These are phyloP conservation scores for Teleogryllus occipitalis DNA, from an alignment of 1,140 invertebrate species.

Conservation along the genomic window DNA sequence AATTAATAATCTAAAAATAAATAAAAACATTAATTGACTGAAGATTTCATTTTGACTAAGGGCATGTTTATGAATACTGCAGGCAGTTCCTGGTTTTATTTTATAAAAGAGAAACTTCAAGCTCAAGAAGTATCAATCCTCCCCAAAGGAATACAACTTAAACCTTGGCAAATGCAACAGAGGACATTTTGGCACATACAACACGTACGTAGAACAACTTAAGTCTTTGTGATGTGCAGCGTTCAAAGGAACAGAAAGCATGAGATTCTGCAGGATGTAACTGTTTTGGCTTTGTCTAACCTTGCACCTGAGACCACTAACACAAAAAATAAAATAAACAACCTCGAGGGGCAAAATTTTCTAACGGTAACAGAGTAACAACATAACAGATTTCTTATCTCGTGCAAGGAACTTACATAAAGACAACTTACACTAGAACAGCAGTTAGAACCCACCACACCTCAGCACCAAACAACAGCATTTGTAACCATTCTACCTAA, in stretches of 20 bases:
- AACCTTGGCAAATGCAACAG: not conserved
- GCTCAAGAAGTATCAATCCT: not conserved
- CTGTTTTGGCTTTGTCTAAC: not conserved
- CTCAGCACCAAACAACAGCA: not conserved
- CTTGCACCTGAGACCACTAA: not conserved
- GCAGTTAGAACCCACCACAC: not conserved
- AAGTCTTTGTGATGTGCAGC: slow-evolving; percentile 1
- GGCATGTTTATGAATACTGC: not conserved
- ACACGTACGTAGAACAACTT: slow-evolving; percentile 1
- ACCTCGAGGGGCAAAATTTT: not conserved
- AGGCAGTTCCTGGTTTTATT: not conserved
- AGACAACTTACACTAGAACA: not conserved
- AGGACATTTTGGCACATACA: slow-evolving; percentile 1
- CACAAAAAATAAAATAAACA: not conserved
- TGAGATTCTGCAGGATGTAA: not conserved
- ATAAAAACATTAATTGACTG: not conserved
- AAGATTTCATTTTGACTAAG: not conserved
- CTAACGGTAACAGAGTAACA: not conserved
- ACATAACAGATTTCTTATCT: not conserved
- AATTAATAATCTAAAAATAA: slow-evolving; percentile 2
- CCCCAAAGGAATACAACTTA: not conserved
- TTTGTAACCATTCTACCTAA: not conserved
- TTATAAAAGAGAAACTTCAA: not conserved
- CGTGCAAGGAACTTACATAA: not conserved
- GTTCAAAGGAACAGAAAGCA: not conserved